Base-by-base conservation (phyloP, 2,797 vertebrate species). In the Falco biarmicus region DNA sequence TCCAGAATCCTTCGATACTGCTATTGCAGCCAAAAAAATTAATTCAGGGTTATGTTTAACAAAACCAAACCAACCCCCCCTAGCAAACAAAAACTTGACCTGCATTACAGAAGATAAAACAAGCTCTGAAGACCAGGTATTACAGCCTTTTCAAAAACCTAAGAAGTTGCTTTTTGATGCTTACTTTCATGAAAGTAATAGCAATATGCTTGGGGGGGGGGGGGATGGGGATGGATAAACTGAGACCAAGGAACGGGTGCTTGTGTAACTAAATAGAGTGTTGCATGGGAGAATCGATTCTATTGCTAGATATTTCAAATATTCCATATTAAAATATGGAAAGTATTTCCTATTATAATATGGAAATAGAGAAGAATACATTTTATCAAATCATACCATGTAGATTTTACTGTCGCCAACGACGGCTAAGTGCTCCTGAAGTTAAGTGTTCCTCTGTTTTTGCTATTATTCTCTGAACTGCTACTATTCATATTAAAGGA, bases 201-300 rank as follows among this genome's bases (percentile, higher is more conserved):
- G 5, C 29, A 47, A 5, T 25, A 31, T 6, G 9, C 9, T 13
- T 41, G 25, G 6, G 9, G 14, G 37, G 1, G 1, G 1, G n/a
- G n/a, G n/a, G n/a, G 25, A 18, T 31, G 34, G 18, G n/a, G 17
- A 32, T 2, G 4, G 2, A 39, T 39, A 39, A 85, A 59, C 13
- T 0, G 32, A 69, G 34, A 74, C 11, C 0, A 3, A 43, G 18
- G 24, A 89, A 75, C 2, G 2, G 48, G 29, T 64, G 12, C 16
- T 59, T 53, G 43, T 48, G 14, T 16, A 83, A 70, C n/a, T 45
- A n/a, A 13, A 28, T 3, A 39, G 45, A 15, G 3, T 12, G 7
- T 19, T 65, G 26, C 43, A 81, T 64, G 4, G 16, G 7, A 82
- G 6, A 26, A 57, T 0, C 11, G 21, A 28, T 69, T 73, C 22